Conservation (phyloP, 2,888 invertebrate genomes). For the Euplexia lucipara region DNA sequence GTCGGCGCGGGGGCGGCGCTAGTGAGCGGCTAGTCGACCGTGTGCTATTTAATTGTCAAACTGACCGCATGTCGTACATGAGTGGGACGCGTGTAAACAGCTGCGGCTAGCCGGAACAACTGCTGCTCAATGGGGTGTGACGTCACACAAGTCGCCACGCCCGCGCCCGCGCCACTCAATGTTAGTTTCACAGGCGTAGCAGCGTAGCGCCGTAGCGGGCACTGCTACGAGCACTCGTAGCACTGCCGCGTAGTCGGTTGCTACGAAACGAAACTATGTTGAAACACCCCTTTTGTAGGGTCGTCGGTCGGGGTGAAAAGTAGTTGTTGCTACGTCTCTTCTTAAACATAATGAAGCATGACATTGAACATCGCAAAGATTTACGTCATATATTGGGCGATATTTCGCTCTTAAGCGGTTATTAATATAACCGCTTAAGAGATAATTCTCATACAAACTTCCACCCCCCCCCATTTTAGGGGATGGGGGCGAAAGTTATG, state of each 20-base stretch:
- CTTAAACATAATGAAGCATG: too few relatives aligned
- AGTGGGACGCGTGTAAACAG: not conserved
- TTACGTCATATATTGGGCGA: too few relatives aligned
- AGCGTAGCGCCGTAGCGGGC: constrained; percentile 7
- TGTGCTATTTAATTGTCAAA: not conserved
- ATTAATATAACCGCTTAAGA: too few relatives aligned
- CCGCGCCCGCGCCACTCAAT: not conserved
- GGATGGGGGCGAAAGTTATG: too few relatives aligned
- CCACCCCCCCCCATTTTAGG: too few relatives aligned
- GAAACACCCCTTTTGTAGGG: too few relatives aligned
- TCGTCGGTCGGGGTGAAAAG: too few relatives aligned
- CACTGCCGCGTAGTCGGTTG: constrained; percentile 13
- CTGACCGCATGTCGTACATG: not conserved
- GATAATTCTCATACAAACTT: too few relatives aligned
- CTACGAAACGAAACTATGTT: too few relatives aligned
- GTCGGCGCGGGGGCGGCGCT: not conserved
- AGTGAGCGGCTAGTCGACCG: constrained; percentile 4
- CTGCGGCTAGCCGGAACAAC: not conserved
- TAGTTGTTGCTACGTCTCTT: too few relatives aligned
- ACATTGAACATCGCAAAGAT: too few relatives aligned
- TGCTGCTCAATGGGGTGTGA: not conserved
- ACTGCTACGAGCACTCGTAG: constrained; percentile 31
- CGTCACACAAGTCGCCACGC: not conserved
- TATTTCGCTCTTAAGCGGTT: too few relatives aligned
- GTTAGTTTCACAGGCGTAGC: not conserved